phyloP scores from a whole-genome alignment of 2,888 invertebrate genomes.

The Caenorhabditis panamensis region DNA sequence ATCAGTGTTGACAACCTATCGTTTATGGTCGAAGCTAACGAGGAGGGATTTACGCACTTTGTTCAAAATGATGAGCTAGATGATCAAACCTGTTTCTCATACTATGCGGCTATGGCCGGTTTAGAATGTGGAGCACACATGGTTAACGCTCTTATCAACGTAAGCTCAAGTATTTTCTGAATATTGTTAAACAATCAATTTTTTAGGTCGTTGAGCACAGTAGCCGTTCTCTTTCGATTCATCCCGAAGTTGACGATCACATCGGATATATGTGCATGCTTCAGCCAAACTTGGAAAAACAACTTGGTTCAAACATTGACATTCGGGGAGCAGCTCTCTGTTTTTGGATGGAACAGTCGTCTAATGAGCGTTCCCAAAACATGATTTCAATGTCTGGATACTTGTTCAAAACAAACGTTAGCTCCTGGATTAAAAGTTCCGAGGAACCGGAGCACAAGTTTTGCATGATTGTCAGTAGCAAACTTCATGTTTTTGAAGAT shows the following conservation, averaged over 20 bases:
- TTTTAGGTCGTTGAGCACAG: constrained; percentile 38
- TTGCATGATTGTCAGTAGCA: constrained; percentile 66
- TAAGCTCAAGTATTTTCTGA: neutral
- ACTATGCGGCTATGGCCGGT: constrained; percentile 28
- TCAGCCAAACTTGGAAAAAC: constrained; percentile 50
- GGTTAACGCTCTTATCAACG: constrained; percentile 41
- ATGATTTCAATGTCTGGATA: constrained; percentile 35
- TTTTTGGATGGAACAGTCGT: constrained; percentile 45
- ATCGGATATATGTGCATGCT: constrained; percentile 52
- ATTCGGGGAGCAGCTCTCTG: constrained; percentile 18
- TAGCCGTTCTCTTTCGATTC: neutral
- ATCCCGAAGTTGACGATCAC: constrained; percentile 48
- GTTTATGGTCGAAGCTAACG: constrained; percentile 32
- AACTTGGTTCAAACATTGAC: constrained; percentile 30
- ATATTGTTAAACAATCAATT: neutral
- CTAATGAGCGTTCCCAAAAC: constrained; percentile 9
- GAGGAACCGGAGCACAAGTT: constrained; percentile 51
- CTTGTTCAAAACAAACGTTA: constrained; percentile 41
- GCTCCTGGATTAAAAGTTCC: constrained; percentile 53
- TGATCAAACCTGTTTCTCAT: constrained; percentile 10
- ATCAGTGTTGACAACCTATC: constrained; percentile 45
- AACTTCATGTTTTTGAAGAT: constrained; percentile 75
- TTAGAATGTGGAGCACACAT: constrained; percentile 42
- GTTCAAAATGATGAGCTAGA: constrained; percentile 20
- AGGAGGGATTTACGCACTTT: constrained; percentile 36